Percentiles rank a stretch among this genome's conserved stretches.
phyloP scores from a whole-genome alignment of 1,140 invertebrate genomes.

The Drosophila busckii region DNA sequence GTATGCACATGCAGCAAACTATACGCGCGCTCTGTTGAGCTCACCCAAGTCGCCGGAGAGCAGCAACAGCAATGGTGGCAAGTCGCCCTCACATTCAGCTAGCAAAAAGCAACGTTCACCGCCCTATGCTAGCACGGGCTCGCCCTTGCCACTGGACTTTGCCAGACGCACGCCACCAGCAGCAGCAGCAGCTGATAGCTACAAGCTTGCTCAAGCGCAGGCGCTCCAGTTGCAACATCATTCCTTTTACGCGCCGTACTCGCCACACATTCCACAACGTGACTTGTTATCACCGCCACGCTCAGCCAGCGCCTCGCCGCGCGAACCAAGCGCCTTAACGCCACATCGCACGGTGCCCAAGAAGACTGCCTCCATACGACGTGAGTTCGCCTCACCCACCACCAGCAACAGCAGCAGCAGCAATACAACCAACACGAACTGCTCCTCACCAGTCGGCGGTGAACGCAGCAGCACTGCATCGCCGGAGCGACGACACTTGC shows the following conservation, averaged over 20 bases:
- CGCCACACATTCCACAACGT: conserved; percentile 44
- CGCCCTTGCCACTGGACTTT: conserved; percentile 60
- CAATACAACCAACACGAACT: conserved; percentile 30
- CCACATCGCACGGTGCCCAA: conserved; percentile 76
- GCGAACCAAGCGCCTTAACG: conserved; percentile 40
- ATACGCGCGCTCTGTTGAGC: conserved; percentile 43
- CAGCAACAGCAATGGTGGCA: conserved; percentile 54
- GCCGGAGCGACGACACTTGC: conserved; percentile 49
- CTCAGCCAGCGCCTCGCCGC: conserved; percentile 55
- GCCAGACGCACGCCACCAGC: conserved; percentile 39
- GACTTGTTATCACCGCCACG: conserved; percentile 55
- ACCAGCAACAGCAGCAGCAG: conserved; percentile 48
- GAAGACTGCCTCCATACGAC: conserved; percentile 78
- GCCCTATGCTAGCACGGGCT: conserved; percentile 52
- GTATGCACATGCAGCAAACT: conserved; percentile 41
- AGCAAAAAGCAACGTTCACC: conserved; percentile 66
- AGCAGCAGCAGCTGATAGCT: too few relatives aligned
- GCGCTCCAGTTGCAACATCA: conserved; percentile 26
- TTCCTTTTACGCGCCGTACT: conserved; percentile 55
- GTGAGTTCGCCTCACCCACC: conserved; percentile 76
- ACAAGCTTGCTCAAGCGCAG: conserved; percentile 27
- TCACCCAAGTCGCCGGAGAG: conserved; percentile 71
- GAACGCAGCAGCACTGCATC: conserved; percentile 57
- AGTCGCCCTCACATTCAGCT: conserved; percentile 62
- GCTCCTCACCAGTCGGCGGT: conserved; percentile 58